Conservation (phyloP, 2,113 vertebrate species). For the Deroptyus accipitrinus region DNA sequence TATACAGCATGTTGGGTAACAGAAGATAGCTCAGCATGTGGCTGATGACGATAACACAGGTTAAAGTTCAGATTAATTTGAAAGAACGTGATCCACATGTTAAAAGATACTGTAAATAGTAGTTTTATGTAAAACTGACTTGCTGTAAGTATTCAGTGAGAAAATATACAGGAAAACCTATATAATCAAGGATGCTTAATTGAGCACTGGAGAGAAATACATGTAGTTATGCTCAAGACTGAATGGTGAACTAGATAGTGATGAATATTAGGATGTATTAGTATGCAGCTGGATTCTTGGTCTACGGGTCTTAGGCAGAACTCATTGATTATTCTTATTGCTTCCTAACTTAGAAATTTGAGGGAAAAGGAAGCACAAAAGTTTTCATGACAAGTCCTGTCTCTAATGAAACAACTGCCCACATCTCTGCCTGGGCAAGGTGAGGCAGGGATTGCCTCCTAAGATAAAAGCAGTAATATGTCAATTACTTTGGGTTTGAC, state of each 20-base stretch:
- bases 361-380: not conserved
- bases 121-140: not conserved
- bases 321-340: not conserved
- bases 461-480: not conserved
- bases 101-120: not conserved
- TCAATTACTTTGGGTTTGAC: not conserved
- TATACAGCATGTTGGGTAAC: not conserved
- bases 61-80: not conserved
- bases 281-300: not conserved
- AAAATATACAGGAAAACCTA: not conserved
- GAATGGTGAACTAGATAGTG: not conserved
- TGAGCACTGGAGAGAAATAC: not conserved
- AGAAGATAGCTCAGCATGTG: not conserved
- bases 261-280: not conserved
- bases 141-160: not conserved
- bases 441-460: not conserved
- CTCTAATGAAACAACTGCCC: not conserved
- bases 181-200: not conserved
- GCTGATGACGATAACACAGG: not conserved
- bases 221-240: not conserved
- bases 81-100: not conserved
- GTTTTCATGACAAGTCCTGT: not conserved
- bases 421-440: accelerated
- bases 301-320: not conserved
- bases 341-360: not conserved